These are phyloP conservation scores for Talpa occidentalis DNA, from an alignment of 2,113 vertebrate genomes.

Conservation along the genomic window DNA sequence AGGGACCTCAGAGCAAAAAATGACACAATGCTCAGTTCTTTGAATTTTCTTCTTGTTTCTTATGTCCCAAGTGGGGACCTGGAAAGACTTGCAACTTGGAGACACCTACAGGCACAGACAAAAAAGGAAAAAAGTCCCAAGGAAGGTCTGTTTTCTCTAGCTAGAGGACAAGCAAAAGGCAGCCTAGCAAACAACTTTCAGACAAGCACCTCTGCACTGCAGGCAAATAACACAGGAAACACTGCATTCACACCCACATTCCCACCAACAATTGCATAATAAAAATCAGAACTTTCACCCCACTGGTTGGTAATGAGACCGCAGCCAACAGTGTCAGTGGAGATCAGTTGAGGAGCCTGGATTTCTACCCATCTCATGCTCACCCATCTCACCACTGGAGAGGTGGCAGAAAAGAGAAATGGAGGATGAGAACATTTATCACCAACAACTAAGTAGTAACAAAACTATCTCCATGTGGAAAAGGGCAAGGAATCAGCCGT, in stretches of 20 bases:
- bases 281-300: background rate
- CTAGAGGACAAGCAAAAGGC: background rate
- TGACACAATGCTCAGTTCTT: background rate
- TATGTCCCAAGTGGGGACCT: too few species aligned
- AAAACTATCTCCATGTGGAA: background rate
- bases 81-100: background rate
- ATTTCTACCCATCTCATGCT: fast-evolving
- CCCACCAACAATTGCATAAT: background rate
- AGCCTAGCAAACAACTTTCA: background rate
- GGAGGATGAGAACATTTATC: background rate
- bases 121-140: background rate
- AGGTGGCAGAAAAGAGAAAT: background rate
- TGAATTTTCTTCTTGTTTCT: background rate
- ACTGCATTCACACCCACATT: too few species aligned
- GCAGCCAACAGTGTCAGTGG: background rate
- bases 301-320: background rate
- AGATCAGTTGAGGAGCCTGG: background rate
- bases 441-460: background rate
- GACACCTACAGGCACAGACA: background rate
- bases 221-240: background rate
- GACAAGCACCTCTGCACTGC: fast-evolving
- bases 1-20: background rate
- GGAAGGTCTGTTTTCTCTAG: background rate
- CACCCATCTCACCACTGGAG: fast-evolving
- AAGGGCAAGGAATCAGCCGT: background rate